phyloP scores from a whole-genome alignment of 2,797 vertebrate genomes.

The Spondyliosoma cantharus region DNA sequence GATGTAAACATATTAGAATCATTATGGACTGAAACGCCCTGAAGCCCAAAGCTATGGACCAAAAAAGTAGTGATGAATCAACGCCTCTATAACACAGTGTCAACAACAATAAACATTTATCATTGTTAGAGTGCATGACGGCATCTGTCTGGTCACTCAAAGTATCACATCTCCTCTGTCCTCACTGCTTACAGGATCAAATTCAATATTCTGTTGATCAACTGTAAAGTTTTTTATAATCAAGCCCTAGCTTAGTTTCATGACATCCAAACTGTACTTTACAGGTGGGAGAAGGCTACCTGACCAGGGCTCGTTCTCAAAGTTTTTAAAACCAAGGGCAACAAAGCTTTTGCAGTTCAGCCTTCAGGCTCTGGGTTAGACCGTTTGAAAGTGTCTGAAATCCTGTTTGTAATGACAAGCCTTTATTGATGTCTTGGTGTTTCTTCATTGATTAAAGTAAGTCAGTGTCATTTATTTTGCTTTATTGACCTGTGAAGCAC shows the following conservation, averaged over 20 bases:
- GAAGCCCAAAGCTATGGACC: not conserved
- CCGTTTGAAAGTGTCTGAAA: conserved; percentile 25
- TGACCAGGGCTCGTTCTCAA: not conserved
- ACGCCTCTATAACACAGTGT: not conserved
- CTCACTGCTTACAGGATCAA: conserved; percentile 24
- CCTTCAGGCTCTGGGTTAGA: not conserved
- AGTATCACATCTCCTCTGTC: conserved; percentile 13
- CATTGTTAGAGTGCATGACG: not conserved
- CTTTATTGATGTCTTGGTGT: conserved; percentile 20
- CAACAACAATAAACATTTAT: conserved; percentile 16
- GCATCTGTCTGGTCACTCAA: conserved; percentile 4
- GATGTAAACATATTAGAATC: not conserved
- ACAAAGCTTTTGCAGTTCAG: conserved; percentile 11
- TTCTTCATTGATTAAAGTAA: conserved; percentile 42
- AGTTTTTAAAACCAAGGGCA: not conserved
- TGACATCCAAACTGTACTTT: conserved; percentile 14
- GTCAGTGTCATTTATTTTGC: conserved; percentile 46
- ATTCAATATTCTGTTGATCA: conserved; percentile 30
- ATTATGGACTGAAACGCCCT: not conserved
- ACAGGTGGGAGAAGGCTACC: conserved; percentile 7
- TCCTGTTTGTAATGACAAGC: conserved; percentile 4
- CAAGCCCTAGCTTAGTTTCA: conserved; percentile 21
- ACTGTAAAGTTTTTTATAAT: conserved; percentile 27
- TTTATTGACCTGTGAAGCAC: conserved; percentile 34
- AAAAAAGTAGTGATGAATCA: not conserved